phyloP scores from a whole-genome alignment of 2,888 invertebrate genomes.

The Strigamia maritima region DNA sequence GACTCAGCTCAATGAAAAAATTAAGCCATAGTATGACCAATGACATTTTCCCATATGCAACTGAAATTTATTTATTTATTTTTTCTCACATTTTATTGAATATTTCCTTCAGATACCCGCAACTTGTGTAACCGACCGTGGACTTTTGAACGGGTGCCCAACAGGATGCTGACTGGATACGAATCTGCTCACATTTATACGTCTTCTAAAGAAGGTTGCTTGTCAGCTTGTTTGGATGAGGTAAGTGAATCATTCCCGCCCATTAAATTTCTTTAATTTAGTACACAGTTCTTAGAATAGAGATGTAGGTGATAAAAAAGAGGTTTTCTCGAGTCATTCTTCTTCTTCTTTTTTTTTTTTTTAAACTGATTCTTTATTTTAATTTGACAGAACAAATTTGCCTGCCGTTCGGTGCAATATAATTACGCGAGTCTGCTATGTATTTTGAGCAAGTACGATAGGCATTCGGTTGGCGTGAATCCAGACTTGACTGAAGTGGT shows the following conservation, averaged over 20 bases:
- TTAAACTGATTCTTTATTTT: background rate
- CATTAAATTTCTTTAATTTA: background rate
- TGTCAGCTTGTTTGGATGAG: slow-evolving; percentile 89
- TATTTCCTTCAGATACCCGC: slow-evolving; percentile 56
- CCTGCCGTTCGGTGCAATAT: slow-evolving; percentile 87
- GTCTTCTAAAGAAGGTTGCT: slow-evolving; percentile 88
- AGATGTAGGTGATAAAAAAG: background rate
- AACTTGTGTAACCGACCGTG: slow-evolving; percentile 87
- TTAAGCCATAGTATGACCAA: too few species aligned
- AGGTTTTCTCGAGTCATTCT: background rate
- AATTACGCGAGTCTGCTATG: slow-evolving; percentile 90
- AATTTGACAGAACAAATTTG: slow-evolving; percentile 70
- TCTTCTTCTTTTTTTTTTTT: background rate
- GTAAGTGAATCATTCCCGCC: slow-evolving; percentile 53
- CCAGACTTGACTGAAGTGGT: slow-evolving; percentile 87
- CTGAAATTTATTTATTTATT: background rate
- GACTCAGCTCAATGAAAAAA: too few species aligned
- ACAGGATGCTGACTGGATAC: slow-evolving; percentile 82
- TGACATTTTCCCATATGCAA: too few species aligned
- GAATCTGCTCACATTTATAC: slow-evolving; percentile 91
- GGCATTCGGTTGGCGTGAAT: slow-evolving; percentile 80
- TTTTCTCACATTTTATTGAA: background rate
- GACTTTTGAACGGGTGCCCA: slow-evolving; percentile 90
- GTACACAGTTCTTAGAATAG: background rate
- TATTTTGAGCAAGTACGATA: slow-evolving; percentile 82